Evolutionary conservation across 1,140 invertebrate genomes (phyloP).

Genomic region (Ceratina japonica): DNA sequence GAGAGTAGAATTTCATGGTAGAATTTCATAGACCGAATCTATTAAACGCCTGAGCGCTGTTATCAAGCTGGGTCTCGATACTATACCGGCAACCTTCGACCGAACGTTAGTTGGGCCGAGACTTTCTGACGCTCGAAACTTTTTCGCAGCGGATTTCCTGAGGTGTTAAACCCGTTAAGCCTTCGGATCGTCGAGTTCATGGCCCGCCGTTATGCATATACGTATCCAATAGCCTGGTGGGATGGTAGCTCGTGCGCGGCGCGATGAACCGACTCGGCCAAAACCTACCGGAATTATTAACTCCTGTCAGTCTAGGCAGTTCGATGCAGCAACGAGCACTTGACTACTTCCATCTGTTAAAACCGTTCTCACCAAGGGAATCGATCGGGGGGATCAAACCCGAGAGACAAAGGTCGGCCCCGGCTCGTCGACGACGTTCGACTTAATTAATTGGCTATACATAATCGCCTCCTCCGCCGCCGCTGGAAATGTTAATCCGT

Average conservation of each 20-base stretch:
- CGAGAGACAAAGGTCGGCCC: not conserved
- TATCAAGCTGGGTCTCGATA: not conserved
- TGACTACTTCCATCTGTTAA: constrained; percentile 28
- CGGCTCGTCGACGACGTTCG: not conserved
- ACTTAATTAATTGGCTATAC: not conserved
- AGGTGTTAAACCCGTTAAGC: not conserved
- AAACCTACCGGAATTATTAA: constrained; percentile 47
- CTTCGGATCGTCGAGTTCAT: constrained; percentile 39
- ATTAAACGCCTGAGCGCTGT: too few relatives aligned
- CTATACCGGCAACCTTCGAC: not conserved
- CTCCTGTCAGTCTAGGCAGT: constrained; percentile 41
- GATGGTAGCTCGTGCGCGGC: constrained; percentile 43
- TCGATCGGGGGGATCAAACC: not conserved
- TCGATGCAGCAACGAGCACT: constrained; percentile 45
- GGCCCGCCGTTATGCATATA: constrained; percentile 20
- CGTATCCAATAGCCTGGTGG: constrained; percentile 4
- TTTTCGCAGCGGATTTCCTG: not conserved
- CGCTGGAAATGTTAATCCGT: not conserved
- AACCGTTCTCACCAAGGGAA: not conserved
- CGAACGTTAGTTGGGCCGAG: not conserved
- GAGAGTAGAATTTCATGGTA: not conserved
- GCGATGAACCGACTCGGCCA: constrained; percentile 46
- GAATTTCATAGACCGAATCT: too few relatives aligned
- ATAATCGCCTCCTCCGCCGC: not conserved
- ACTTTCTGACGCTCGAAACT: not conserved